Conservation (phyloP, 2,888 invertebrate species). For the Dicycla oo region DNA sequence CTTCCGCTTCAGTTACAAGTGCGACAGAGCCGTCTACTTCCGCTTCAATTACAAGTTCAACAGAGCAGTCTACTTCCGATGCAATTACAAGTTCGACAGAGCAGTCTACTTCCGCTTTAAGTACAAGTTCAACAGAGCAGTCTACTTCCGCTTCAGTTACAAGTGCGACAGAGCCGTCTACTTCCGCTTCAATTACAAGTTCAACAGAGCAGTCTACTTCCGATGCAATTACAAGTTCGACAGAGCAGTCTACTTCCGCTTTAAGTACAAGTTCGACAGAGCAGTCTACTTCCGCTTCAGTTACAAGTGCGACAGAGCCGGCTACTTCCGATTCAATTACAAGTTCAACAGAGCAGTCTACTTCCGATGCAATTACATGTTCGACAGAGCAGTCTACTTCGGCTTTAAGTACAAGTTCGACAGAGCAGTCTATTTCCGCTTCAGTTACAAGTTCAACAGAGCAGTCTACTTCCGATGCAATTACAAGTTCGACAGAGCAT, state of each 20-base stretch:
- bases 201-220: too few relatives aligned
- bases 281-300: too few relatives aligned
- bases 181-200: too few relatives aligned
- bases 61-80: not conserved
- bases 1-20: not conserved
- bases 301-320: not conserved
- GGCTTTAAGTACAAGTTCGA: not conserved
- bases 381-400: not conserved
- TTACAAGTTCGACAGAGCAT: not conserved
- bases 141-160: not conserved
- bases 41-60: too few relatives aligned
- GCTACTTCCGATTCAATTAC: not conserved
- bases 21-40: not conserved
- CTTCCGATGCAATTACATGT: not conserved
- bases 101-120: not conserved
- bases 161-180: too few relatives aligned
- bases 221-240: too few relatives aligned
- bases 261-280: too few relatives aligned
- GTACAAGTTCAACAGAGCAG: not conserved
- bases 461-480: accelerated
- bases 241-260: too few relatives aligned
- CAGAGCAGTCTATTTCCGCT: not conserved
- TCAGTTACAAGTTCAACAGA: not conserved
- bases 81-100: not conserved
- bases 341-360: not conserved